Evolutionary conservation across 2,797 vertebrate species (phyloP).

Genomic region (Lates japonicus): DNA sequence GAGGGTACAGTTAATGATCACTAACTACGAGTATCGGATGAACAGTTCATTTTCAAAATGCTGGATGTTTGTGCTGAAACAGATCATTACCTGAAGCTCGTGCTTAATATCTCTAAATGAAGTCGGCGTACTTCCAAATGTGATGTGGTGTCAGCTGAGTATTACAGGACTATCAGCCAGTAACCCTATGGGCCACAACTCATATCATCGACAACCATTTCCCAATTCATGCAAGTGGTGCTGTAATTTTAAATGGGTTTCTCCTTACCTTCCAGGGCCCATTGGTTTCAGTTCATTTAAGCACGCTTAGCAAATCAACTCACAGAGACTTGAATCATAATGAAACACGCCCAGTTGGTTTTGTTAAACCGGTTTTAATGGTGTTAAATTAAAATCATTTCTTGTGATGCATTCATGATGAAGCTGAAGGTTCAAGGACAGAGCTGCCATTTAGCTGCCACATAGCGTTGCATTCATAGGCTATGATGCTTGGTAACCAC

Average conservation of each 20-base stretch:
- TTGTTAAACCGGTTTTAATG: not conserved
- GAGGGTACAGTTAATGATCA: conserved; percentile 74
- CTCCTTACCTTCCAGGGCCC: not conserved
- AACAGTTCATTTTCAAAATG: conserved; percentile 51
- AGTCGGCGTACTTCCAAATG: not conserved
- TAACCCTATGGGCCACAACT: not conserved
- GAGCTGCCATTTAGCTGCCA: not conserved
- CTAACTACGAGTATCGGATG: conserved; percentile 73
- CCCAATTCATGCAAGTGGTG: conserved; percentile 6
- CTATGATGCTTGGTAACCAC: not conserved
- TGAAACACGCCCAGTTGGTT: not conserved
- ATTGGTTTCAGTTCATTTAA: not conserved
- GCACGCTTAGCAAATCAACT: not conserved
- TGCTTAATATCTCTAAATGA: conserved; percentile 13
- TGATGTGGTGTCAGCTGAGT: not conserved
- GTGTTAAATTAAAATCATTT: not conserved
- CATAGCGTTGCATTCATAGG: not conserved
- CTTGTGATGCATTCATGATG: not conserved
- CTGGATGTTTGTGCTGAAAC: conserved; percentile 37
- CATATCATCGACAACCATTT: not conserved
- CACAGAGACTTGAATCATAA: not conserved
- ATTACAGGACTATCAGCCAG: not conserved
- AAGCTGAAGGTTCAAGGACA: too few species aligned
- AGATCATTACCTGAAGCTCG: conserved; percentile 58
- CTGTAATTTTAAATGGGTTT: conserved; percentile 20